A percentile compares a stretch with the other conserved stretches of the same genome.
Conservation (phyloP, 2,888 invertebrate genomes). For the Taphrorychus bicolor region DNA sequence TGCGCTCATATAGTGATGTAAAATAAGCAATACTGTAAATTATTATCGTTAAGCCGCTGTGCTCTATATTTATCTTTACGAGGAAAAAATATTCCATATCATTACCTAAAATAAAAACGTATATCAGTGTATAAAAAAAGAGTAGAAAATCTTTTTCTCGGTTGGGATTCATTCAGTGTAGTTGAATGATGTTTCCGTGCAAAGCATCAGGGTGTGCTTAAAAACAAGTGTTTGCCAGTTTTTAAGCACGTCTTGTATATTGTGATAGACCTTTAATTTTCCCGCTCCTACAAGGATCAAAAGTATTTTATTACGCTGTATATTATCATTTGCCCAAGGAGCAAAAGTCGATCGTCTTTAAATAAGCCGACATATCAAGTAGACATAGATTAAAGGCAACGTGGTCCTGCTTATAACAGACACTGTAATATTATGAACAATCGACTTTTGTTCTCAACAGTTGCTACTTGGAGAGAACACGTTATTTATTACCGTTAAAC, state of each 20-base stretch:
- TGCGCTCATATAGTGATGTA: conserved; percentile 58
- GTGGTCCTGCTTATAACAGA: conserved; percentile 6
- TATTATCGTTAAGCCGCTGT: conserved; percentile 56
- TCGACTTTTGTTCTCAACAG: neutral
- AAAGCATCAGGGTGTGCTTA: conserved; percentile 17
- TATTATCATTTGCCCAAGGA: neutral
- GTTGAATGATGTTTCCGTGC: conserved; percentile 33
- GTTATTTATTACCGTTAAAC: conserved; percentile 27
- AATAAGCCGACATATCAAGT: conserved; percentile 39
- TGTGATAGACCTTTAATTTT: conserved; percentile 40
- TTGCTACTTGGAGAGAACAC: conserved; percentile 9
- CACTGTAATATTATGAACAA: neutral
- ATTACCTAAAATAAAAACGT: conserved; percentile 57
- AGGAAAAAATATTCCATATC: conserved; percentile 59
- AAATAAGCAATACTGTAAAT: conserved; percentile 61
- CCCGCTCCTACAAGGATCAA: conserved; percentile 32
- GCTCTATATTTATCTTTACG: conserved; percentile 58
- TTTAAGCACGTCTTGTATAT: conserved; percentile 34
- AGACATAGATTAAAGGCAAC: conserved; percentile 12
- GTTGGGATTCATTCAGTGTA: no score
- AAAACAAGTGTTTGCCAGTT: neutral
- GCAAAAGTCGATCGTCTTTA: conserved; percentile 25
- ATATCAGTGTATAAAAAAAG: conserved; percentile 59
- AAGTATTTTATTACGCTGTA: conserved; percentile 29
- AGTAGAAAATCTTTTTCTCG: conserved; percentile 29